These are phyloP conservation scores for Myathropa florea DNA, from an alignment of 2,888 invertebrate species.

Conservation along the genomic window DNA sequence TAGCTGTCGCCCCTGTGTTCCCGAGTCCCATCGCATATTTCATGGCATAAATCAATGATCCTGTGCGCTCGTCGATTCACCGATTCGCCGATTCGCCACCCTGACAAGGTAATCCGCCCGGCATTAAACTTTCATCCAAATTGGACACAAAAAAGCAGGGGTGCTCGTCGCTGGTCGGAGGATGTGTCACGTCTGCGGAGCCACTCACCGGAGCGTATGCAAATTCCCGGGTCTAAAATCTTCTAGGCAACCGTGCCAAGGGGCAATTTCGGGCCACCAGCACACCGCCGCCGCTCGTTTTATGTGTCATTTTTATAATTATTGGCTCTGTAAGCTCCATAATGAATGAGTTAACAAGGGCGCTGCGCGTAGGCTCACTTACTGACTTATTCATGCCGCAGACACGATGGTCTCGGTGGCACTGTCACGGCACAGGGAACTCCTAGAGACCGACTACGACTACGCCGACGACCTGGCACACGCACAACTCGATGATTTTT, in stretches of 20 bases:
- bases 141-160: conserved; percentile 20
- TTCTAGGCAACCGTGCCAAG: conserved; percentile 40
- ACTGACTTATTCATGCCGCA: conserved; percentile 57
- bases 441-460: not conserved
- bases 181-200: not conserved
- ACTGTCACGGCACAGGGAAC: not conserved
- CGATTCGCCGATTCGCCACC: not conserved
- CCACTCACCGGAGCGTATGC: conserved; percentile 42
- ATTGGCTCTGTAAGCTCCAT: conserved; percentile 64
- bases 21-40: conserved; percentile 10
- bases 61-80: no score
- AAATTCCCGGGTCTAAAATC: conserved; percentile 41
- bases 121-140: conserved; percentile 43
- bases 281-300: conserved; percentile 20
- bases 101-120: conserved; percentile 25
- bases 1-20: not conserved
- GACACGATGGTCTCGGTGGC: not conserved
- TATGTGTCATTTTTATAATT: conserved; percentile 60
- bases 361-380: conserved; percentile 50
- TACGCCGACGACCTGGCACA: conserved; percentile 12
- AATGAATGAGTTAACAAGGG: conserved; percentile 61
- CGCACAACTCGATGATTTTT: conserved; percentile 43
- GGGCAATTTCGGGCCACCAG: conserved; percentile 31
- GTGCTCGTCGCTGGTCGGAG: not conserved
- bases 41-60: conserved; percentile 48